phyloP scores from a whole-genome alignment of 2,797 vertebrate genomes.

The Pseudocheirus occidentalis region DNA sequence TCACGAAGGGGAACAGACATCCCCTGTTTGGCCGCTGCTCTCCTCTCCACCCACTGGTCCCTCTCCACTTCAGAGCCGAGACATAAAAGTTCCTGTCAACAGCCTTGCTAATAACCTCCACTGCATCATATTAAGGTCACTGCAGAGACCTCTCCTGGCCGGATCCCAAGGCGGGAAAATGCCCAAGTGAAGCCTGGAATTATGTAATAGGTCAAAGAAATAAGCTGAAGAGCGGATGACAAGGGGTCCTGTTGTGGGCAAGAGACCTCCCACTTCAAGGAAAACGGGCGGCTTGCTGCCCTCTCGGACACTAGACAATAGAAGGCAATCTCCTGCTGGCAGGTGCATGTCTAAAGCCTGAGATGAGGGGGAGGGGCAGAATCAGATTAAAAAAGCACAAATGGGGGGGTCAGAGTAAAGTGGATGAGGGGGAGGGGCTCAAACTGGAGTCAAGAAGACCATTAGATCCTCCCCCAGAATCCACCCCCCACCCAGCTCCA shows the following conservation, averaged over 20 bases:
- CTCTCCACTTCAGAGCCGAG: background rate
- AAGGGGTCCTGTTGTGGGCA: background rate
- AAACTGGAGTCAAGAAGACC: background rate
- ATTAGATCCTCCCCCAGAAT: background rate
- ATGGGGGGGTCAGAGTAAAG: background rate
- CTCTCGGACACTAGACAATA: background rate
- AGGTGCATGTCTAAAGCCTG: background rate
- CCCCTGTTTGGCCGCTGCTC: background rate
- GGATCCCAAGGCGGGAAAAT: background rate
- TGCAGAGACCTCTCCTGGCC: background rate
- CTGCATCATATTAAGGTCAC: background rate
- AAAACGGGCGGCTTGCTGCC: background rate
- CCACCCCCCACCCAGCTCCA: no score
- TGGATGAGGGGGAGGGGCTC: background rate
- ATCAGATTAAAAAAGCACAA: background rate
- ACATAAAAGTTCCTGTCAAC: background rate
- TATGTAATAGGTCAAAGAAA: constrained; percentile 10
- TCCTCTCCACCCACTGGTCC: background rate
- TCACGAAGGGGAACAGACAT: background rate
- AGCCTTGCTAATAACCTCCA: background rate
- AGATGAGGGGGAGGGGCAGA: background rate
- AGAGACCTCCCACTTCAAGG: background rate
- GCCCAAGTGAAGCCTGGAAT: background rate
- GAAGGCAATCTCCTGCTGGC: background rate
- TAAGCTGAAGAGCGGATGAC: background rate